phyloP scores from a whole-genome alignment of 2,888 invertebrate species.

The Callyntrura sp. region DNA sequence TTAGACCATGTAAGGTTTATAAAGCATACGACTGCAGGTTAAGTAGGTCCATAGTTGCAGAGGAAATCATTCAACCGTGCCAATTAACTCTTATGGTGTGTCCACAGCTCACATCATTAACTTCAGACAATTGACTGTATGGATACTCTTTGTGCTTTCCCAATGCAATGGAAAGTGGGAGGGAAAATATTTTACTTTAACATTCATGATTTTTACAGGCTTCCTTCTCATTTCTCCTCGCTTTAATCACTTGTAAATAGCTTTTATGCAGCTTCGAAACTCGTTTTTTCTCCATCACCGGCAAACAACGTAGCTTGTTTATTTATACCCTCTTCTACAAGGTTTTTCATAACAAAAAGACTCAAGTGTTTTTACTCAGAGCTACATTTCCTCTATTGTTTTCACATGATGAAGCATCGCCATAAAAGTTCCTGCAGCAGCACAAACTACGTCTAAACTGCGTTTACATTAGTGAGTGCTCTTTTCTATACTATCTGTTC shows the following conservation, averaged over 20 bases:
- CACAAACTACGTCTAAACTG: too few relatives aligned
- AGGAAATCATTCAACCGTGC: conserved; percentile 35
- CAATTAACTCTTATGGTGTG: conserved; percentile 65
- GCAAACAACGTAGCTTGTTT: too few relatives aligned
- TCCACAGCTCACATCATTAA: conserved; percentile 58
- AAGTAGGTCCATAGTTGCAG: too few relatives aligned
- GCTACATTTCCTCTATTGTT: not conserved
- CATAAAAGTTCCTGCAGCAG: not conserved
- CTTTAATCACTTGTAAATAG: conserved; percentile 48
- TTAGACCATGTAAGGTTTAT: too few relatives aligned
- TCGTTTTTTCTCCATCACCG: not conserved
- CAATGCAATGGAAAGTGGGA: conserved; percentile 46
- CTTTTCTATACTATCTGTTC: too few relatives aligned
- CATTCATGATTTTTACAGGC: conserved; percentile 7
- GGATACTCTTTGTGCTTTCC: not conserved
- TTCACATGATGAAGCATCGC: not conserved
- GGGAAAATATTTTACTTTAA: too few relatives aligned
- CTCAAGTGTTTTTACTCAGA: not conserved
- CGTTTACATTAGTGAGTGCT: too few relatives aligned
- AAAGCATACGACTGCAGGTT: too few relatives aligned
- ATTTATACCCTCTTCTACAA: too few relatives aligned
- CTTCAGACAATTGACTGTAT: conserved; percentile 48
- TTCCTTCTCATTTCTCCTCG: conserved; percentile 45
- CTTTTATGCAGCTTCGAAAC: conserved; percentile 23
- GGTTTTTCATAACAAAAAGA: too few relatives aligned